A percentile compares a stretch with the other conserved stretches of the same genome.
These are phyloP conservation scores for Antrozous pallidus DNA, from an alignment of 2,797 vertebrate genomes.

Conservation along the genomic window DNA sequence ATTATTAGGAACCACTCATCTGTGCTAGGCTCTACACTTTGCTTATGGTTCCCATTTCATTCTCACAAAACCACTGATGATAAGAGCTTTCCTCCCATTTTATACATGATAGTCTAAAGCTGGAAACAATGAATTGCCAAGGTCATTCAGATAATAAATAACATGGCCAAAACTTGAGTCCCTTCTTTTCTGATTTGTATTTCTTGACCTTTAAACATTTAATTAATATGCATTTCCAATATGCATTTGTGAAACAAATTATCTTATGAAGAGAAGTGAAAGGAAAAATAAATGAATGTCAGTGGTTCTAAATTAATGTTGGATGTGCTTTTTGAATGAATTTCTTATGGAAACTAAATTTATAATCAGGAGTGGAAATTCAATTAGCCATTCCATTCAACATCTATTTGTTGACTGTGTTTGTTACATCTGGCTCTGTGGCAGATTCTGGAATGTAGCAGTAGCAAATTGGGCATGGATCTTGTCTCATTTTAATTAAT, in stretches of 20 bases:
- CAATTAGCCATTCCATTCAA: not conserved
- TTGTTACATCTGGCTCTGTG: not conserved
- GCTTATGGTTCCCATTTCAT: not conserved
- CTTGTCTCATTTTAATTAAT: not conserved
- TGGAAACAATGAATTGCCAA: not conserved
- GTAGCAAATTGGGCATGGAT: not conserved
- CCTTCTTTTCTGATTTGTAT: not conserved
- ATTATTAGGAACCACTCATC: not conserved
- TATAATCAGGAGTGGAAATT: not conserved
- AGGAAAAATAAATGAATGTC: not conserved
- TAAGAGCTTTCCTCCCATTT: not conserved
- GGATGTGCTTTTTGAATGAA: not conserved
- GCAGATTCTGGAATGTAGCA: not conserved
- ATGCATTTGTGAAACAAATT: not conserved
- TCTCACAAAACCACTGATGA: not conserved
- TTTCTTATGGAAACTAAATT: not conserved
- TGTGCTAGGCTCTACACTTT: not conserved
- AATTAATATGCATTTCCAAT: not conserved
- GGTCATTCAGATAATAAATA: not conserved
- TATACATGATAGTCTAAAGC: not conserved
- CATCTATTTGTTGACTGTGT: not conserved
- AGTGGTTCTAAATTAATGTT: slow-evolving; percentile 5
- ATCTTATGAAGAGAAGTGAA: slow-evolving; percentile 6
- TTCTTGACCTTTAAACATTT: slow-evolving; percentile 20
- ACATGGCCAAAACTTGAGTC: not conserved